Evolutionary conservation across 1,140 invertebrate genomes (phyloP), one percentile per base, ranked within the genome.

Genomic region (Drosophila lini): DNA sequence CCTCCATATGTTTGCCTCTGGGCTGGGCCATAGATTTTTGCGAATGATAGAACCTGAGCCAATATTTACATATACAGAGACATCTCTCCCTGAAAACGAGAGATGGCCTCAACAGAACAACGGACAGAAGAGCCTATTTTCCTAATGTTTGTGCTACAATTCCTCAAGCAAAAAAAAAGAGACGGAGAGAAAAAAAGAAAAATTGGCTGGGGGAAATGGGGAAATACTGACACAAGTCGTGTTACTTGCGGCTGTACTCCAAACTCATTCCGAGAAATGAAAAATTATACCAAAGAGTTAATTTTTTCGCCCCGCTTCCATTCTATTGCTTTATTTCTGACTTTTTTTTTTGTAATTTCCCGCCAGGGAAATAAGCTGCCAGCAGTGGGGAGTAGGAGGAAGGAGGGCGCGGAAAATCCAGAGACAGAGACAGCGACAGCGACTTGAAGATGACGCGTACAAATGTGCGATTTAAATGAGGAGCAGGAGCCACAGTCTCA

Each of bases 261-360:
- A 71, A 88, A 82, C 65, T 61, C 77, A 89, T 89, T 89, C 84
- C 74, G 57, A 88, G 84, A 88, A 88, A 89, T 89, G 84, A 88
- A 88, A 89, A 88, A 88, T 88, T 88, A 89, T 82, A 74, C 80
- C 88, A 67, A 82, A 64, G 78, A 88, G 84, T 84, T 89, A 89
- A 88, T 88, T 88, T 89, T 89, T 89, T 73, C 67, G 65, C 64
- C 67, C 65, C 44, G 65, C 36, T 71, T 50, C 53, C 28, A 31
- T 28, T 40, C 10, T 38, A n/a, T 48, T 60, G 34, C 52, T 42
- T 50, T n/a, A 28, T 16, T 48, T 70, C 32, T 34, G 44, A 47
- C 74, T 44, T 44, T 69, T 59, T 61, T 52, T 70, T 31, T 62
- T 61, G 47, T 55, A 47, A 56, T 76, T 76, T 77, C 55, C 53